Conservation (phyloP, 2,113 vertebrate genomes). For the Chaetorhynchus papuensis region DNA sequence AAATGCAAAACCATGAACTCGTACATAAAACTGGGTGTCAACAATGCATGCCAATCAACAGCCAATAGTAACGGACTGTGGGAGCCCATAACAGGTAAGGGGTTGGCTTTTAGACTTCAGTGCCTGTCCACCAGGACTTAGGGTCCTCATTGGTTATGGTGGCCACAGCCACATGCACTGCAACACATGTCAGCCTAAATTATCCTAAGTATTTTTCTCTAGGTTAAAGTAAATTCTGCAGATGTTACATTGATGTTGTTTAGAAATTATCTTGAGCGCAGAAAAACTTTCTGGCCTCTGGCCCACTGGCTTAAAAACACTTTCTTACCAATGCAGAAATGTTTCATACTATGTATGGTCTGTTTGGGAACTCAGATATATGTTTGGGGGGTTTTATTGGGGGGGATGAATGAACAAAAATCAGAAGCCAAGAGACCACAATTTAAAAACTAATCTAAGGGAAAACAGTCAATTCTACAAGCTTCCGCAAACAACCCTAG, state of each 20-base stretch:
- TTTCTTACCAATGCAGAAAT: background rate
- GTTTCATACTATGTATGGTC: background rate
- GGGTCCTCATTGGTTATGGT: too few species aligned
- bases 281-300: background rate
- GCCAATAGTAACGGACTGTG: too few species aligned
- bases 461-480: background rate
- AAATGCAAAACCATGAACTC: too few species aligned
- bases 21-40: too few species aligned
- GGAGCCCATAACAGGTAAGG: too few species aligned
- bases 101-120: too few species aligned
- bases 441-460: background rate
- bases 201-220: background rate
- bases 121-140: too few species aligned
- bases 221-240: background rate
- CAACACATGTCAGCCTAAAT: background rate
- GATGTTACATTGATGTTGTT: background rate
- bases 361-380: background rate
- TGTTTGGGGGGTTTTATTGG: background rate
- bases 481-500: background rate
- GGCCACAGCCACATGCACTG: too few species aligned
- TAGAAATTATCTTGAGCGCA: background rate
- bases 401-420: background rate
- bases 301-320: background rate
- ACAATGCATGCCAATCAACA: too few species aligned
- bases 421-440: background rate